Percentiles rank a stretch among this genome's conserved stretches.
These are phyloP conservation scores for Orchesella flavescens DNA, from an alignment of 2,888 invertebrate species.

Conservation along the genomic window DNA sequence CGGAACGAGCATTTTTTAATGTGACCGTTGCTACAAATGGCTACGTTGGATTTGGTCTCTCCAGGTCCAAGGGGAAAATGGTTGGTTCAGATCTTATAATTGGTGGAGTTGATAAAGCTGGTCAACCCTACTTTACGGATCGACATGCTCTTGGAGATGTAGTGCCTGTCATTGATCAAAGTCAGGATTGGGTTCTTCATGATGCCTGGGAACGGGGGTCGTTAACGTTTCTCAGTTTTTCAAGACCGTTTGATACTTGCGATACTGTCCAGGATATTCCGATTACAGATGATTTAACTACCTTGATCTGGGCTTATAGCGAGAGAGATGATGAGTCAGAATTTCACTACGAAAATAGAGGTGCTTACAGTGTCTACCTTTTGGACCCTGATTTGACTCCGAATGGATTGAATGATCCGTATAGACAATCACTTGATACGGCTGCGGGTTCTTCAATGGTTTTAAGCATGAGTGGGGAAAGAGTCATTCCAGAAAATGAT, in stretches of 20 bases:
- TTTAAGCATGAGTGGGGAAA: neutral
- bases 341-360: slow-evolving; percentile 25
- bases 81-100: neutral
- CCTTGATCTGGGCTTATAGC: slow-evolving; percentile 21
- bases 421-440: neutral
- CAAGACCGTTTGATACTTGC: slow-evolving; percentile 29
- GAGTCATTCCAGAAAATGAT: slow-evolving; percentile 17
- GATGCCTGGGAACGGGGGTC: slow-evolving; percentile 32
- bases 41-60: slow-evolving; percentile 27
- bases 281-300: neutral
- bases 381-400: slow-evolving; percentile 12
- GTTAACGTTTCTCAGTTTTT: slow-evolving; percentile 31
- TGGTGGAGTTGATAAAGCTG: neutral
- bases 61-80: neutral
- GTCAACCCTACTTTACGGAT: slow-evolving; percentile 17
- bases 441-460: neutral
- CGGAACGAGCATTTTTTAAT: slow-evolving; percentile 9
- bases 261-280: neutral
- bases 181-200: slow-evolving; percentile 36
- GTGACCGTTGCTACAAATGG: slow-evolving; percentile 30
- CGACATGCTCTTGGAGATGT: neutral
- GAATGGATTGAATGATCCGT: neutral
- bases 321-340: slow-evolving; percentile 25
- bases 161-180: neutral
- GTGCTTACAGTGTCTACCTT: neutral